Evolutionary conservation across 1,140 invertebrate genomes (phyloP), one percentile per base, ranked within the genome.

Genomic region (Zophobas morio): DNA sequence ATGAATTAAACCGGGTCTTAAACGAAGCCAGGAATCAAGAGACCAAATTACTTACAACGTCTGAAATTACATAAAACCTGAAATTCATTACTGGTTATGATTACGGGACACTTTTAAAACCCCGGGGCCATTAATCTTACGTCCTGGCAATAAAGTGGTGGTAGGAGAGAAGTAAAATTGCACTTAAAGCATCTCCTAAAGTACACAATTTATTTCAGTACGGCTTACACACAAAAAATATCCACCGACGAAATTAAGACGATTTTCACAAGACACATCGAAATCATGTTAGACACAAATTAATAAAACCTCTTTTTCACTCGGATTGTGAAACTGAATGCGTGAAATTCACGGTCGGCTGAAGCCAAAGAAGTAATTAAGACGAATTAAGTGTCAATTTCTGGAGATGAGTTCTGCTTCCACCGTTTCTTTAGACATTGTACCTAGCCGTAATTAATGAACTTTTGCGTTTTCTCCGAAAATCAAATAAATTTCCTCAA

Each of bases 311-410:
- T 51, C 3, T 46, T 46, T 51, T 20, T 51, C 49, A 20, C 6
- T 51, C 20, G 6, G n/a, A 20, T 51, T 51, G 4, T 51, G 4
- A 51, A 51, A 51, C n/a, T 2, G 20, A 51, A 51, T 51, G 49
- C 49, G 49, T 51, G 49, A 35, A 57, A 57, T 57, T 57, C 49
- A 51, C 49, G n/a, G n/a, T 4, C 49, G 3, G 54, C 3, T 57
- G 54, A 20, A 57, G 34, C 54, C 8, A 1, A 5, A 57, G 54
- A 57, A 57, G 54, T 57, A 57, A 57, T 57, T 57, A 57, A 57
- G 54, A 57, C 54, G 34, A 57, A 57, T 57, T 57, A 57, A 57
- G 34, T 57, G 54, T 57, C 54, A 57, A 57, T 57, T 57, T 57
- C 54, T 57, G 33, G 54, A 33, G 54, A 57, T 57, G 54, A 57